Base-by-base conservation (phyloP, 1,140 invertebrate genomes). In the Neodiprion pinetum region DNA sequence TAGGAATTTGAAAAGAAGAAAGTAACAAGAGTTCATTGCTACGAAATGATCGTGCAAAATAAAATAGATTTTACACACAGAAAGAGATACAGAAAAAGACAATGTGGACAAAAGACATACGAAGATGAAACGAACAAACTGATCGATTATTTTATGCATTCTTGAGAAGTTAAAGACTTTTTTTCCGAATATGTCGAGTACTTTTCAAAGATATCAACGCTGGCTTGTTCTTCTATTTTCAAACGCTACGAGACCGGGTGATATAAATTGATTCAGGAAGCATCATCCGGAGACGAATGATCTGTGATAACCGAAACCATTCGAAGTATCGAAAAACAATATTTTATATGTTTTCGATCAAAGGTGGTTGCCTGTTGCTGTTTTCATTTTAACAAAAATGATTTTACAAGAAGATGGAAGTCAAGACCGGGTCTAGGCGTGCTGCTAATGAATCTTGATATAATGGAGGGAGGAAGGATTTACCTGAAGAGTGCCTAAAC, bases 401-500 rank as follows among this genome's bases (percentile, higher is more conserved):
- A 40, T 40, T 40, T 40, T 5, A 40, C 28, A 40, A 40, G 28
- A 40, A 40, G 5, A 40, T 40, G 28, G 28, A 40, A 40, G 28
- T 40, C 28, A 40, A 40, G 28, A 40, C 28, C 28, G 28, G 28
- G 1, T 40, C 28, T 40, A 66, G 67, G 70, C 40, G 40, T 71
- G 70, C 40, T 17, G 40, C n/a, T 48, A 70, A 40, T 10, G 47
- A 61, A 61, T 5, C 4, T 14, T 47, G 65, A 9, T 70, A 21
- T 70, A 67, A 67, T 65, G 66, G 49, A 72, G 71, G 61, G 74
- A 73, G n/a, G 23, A 17, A 76, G 72, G 72, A 88, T 84, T 91
- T 91, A 93, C 93, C 93, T 90, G 92, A 92, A 80, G 91, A 92
- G 85, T 93, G 89, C 88, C 92, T 93, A 89, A 91, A 92, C 84